Conservation (phyloP, 2,888 invertebrate species). For the Stenotaenia linearis region DNA sequence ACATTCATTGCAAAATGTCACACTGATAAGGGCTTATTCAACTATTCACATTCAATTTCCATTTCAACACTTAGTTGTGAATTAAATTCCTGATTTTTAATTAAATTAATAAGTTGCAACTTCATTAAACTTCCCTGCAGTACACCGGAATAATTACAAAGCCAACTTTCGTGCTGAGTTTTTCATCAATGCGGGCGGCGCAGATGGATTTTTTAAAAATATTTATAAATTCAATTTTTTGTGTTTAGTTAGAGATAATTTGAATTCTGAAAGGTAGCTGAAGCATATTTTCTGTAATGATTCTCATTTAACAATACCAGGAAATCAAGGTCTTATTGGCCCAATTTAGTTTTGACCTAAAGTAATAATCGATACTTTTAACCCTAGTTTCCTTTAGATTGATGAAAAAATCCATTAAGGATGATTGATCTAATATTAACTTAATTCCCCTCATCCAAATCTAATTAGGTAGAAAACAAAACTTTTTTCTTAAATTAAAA, state of each 20-base stretch:
- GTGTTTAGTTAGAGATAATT: no score
- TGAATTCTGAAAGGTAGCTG: no score
- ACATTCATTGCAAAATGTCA: neutral
- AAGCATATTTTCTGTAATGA: no score
- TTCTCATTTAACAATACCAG: neutral
- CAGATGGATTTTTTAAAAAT: no score
- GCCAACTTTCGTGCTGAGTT: neutral
- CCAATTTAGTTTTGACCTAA: neutral
- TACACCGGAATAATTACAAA: neutral
- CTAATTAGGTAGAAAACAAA: neutral
- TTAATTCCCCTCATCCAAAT: neutral
- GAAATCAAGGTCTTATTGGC: neutral
- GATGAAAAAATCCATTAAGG: neutral
- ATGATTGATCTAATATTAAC: neutral
- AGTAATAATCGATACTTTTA: neutral
- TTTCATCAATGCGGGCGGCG: neutral
- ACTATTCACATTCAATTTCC: neutral
- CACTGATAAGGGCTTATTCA: neutral
- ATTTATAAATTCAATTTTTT: no score
- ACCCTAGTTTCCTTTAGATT: neutral
- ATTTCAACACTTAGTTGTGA: neutral
- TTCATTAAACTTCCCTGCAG: neutral
- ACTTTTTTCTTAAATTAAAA: neutral
- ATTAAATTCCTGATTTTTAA: neutral
- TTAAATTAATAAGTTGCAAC: neutral